phyloP scores from a whole-genome alignment of 1,140 invertebrate genomes.

The Bombus terrestris region DNA sequence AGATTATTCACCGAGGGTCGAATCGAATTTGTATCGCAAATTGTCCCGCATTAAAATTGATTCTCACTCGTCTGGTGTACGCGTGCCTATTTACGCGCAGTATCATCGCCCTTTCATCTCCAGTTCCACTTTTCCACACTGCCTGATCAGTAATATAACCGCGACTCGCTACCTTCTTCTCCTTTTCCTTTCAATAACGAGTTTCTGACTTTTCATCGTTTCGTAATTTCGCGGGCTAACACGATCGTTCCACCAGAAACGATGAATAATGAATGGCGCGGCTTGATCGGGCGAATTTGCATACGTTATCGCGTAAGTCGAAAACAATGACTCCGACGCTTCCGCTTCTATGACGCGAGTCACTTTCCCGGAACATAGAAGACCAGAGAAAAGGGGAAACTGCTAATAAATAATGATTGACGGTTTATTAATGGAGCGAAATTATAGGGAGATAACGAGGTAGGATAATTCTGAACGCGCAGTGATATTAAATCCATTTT shows the following conservation, averaged over 20 bases:
- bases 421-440: not conserved
- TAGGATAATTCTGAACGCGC: not conserved
- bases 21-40: conserved; percentile 47
- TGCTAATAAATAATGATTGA: not conserved
- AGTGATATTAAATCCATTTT: not conserved
- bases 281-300: conserved; percentile 61
- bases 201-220: conserved; percentile 55
- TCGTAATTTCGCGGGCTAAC: conserved; percentile 50
- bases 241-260: not conserved
- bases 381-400: not conserved
- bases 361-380: not conserved
- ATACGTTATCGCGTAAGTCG: conserved; percentile 49
- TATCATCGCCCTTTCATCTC: not conserved
- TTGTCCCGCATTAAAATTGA: conserved; percentile 22
- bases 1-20: conserved; percentile 15
- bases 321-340: conserved; percentile 50
- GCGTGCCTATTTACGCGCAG: conserved; percentile 22
- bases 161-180: not conserved
- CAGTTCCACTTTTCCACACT: not conserved
- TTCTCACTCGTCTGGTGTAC: conserved; percentile 6
- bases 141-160: not conserved
- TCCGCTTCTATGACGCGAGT: not conserved
- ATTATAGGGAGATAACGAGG: not conserved
- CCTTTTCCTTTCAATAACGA: conserved; percentile 42
- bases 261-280: conserved; percentile 68